Conservation (phyloP, 2,113 vertebrate genomes). For the Tetrao urogallus region DNA sequence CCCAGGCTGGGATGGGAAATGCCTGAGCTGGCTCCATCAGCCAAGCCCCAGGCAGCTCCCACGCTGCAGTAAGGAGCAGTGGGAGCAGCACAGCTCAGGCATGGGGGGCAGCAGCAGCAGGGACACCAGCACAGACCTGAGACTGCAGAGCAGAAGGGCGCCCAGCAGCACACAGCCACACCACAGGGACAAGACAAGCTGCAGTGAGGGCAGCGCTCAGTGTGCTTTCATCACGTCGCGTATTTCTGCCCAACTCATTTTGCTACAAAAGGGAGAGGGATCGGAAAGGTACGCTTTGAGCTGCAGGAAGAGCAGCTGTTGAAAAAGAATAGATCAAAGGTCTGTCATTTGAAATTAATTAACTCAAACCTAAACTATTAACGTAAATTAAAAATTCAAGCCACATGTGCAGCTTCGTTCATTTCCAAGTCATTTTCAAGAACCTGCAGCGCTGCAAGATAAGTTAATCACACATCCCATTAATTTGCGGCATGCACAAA, state of each 20-base stretch:
- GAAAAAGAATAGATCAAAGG: slow-evolving; percentile 32
- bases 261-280: background rate
- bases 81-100: rapidly evolving
- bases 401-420: background rate
- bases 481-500: slow-evolving; percentile 34
- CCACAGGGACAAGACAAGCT: rapidly evolving
- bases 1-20: rapidly evolving
- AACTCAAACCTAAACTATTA: slow-evolving; percentile 12
- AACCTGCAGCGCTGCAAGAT: slow-evolving; percentile 3
- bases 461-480: slow-evolving; percentile 40
- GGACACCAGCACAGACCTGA: background rate
- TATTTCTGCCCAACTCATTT: background rate
- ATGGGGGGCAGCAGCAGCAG: background rate
- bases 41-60: background rate
- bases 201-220: background rate
- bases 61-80: background rate
- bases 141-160: background rate
- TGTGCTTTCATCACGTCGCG: background rate
- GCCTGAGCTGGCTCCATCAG: background rate
- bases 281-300: background rate
- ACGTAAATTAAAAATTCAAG: slow-evolving; percentile 56
- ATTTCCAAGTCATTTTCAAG: slow-evolving; percentile 48
- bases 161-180: background rate
- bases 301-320: background rate
- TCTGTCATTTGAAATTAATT: background rate